These are phyloP conservation scores for Pseudopodoces humilis DNA, from an alignment of 2,113 vertebrate species.

Conservation along the genomic window DNA sequence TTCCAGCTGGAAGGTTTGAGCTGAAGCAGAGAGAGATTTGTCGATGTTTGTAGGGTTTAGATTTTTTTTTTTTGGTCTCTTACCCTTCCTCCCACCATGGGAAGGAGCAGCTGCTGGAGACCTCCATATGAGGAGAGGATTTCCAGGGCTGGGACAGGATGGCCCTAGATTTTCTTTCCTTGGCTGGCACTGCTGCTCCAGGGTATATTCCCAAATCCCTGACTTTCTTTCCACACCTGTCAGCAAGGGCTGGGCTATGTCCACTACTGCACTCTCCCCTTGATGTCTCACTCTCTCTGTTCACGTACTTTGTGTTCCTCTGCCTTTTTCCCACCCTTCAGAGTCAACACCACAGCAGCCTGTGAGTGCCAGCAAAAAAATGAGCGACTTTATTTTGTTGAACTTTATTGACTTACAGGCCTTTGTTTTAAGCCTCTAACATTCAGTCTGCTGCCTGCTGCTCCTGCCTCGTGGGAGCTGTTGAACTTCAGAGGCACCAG, in stretches of 20 bases:
- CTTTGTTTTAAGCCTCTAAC: neutral
- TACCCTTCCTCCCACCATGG: neutral
- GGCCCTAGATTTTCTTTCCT: neutral
- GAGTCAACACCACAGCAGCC: neutral
- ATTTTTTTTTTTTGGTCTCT: neutral
- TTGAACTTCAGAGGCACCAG: neutral
- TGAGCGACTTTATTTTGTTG: neutral
- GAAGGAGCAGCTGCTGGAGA: neutral
- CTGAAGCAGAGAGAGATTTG: neutral
- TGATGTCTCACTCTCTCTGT: neutral
- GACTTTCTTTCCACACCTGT: neutral
- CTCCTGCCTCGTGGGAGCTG: neutral
- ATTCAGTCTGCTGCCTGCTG: neutral
- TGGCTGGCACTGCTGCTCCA: neutral
- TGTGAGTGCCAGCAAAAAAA: neutral
- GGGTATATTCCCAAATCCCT: neutral
- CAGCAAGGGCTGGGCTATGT: neutral
- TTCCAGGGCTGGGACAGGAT: neutral
- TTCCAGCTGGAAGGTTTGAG: neutral
- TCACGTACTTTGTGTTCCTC: neutral
- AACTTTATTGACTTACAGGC: neutral
- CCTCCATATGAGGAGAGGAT: neutral
- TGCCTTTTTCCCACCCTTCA: constrained; percentile 3
- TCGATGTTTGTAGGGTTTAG: neutral
- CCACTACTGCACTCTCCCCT: neutral